Percentiles rank a stretch among this genome's conserved stretches.
phyloP scores from a whole-genome alignment of 2,797 vertebrate species.

The Dallia pectoralis region DNA sequence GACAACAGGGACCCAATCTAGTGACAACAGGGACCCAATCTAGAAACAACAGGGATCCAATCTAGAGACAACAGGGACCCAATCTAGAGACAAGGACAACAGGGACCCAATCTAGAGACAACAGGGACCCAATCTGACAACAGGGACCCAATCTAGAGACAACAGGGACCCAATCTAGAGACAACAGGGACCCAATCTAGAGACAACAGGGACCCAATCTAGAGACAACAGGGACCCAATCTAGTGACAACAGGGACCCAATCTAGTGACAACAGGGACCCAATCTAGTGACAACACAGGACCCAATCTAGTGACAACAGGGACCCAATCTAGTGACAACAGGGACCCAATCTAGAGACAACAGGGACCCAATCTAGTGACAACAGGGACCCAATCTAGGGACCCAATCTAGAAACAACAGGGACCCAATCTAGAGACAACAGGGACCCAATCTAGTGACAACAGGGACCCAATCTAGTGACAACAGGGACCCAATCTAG shows the following conservation, averaged over 20 bases:
- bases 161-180: conserved; percentile 13
- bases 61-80: conserved; percentile 13
- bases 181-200: conserved; percentile 12
- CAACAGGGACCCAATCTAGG: too few species aligned
- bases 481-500: conserved; percentile 12
- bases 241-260: conserved; percentile 12
- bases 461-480: conserved; percentile 12
- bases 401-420: conserved; percentile 8
- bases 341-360: conserved; percentile 14
- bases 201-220: conserved; percentile 10
- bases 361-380: conserved; percentile 12
- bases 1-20: conserved; percentile 11
- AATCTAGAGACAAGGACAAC: conserved; percentile 17
- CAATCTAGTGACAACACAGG: conserved; percentile 18
- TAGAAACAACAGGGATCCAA: conserved; percentile 9
- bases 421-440: conserved; percentile 15
- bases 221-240: conserved; percentile 13
- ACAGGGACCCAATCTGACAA: conserved; percentile 10
- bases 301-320: too few species aligned
- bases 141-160: conserved; percentile 13
- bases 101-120: conserved; percentile 14
- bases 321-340: conserved; percentile 14
- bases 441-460: conserved; percentile 12
- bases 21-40: conserved; percentile 11
- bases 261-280: conserved; percentile 10